Evolutionary conservation across 2,797 vertebrate species (phyloP).

Genomic region (Streptopelia turtur): DNA sequence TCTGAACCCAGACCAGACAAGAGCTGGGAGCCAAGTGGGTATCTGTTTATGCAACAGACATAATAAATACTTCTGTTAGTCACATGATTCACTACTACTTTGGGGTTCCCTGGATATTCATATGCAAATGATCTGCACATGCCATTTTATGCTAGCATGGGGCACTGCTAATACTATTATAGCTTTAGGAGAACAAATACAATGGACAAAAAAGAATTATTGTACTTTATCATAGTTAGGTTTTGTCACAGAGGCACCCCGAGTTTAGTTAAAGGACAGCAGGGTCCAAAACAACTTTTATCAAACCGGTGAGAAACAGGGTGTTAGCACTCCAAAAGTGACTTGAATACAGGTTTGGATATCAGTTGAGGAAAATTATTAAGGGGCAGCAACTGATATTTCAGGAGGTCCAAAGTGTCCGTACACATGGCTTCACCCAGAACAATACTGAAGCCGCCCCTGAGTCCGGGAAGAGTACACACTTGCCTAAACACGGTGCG

Average conservation of each 20-base stretch:
- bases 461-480: too few relatives aligned
- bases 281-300: too few relatives aligned
- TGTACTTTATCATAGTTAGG: not conserved
- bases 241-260: not conserved
- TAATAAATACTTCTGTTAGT: not conserved
- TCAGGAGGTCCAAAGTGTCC: too few relatives aligned
- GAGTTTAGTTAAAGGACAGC: too few relatives aligned
- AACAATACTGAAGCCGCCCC: too few relatives aligned
- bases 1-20: not conserved
- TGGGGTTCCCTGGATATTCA: not conserved
- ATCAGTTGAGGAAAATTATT: too few relatives aligned
- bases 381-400: too few relatives aligned
- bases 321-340: too few relatives aligned
- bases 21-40: not conserved
- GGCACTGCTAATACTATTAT: not conserved
- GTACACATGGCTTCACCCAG: too few relatives aligned
- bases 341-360: too few relatives aligned
- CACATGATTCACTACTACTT: not conserved
- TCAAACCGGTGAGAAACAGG: too few relatives aligned
- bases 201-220: not conserved
- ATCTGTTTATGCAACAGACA: not conserved
- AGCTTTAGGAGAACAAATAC: not conserved
- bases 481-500: too few relatives aligned
- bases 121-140: not conserved
- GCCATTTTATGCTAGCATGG: not conserved